Evolutionary conservation across 2,113 vertebrate species (phyloP).

Genomic region (Eleginops maclovinus): DNA sequence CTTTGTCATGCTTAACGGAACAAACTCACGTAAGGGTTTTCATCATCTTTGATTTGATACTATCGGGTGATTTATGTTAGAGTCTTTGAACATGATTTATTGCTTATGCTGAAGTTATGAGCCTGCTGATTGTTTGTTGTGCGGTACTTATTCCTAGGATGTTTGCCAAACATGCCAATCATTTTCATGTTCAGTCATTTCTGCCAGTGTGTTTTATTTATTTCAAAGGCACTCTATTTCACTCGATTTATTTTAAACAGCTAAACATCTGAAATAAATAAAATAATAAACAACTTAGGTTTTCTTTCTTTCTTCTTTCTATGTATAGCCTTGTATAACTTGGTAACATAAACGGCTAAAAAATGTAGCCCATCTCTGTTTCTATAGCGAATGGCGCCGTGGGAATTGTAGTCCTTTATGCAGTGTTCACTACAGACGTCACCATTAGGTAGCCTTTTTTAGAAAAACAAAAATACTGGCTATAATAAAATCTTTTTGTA

Average conservation of each 20-base stretch:
- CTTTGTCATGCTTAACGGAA: background rate
- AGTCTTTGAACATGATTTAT: slow-evolving; percentile 1
- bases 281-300: too few relatives aligned
- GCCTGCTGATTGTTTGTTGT: background rate
- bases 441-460: too few relatives aligned
- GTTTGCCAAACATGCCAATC: slow-evolving; percentile 12
- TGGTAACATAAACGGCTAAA: too few relatives aligned
- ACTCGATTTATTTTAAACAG: background rate
- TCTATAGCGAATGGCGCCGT: too few relatives aligned
- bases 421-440: too few relatives aligned
- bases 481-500: too few relatives aligned
- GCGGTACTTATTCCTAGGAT: background rate
- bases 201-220: background rate
- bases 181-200: background rate
- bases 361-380: too few relatives aligned
- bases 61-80: background rate
- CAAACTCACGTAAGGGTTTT: background rate
- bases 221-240: background rate
- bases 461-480: too few relatives aligned
- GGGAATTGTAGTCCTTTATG: too few relatives aligned
- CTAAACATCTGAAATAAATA: background rate
- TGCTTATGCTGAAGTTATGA: background rate
- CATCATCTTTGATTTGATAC: background rate
- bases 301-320: too few relatives aligned
- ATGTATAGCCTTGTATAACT: too few relatives aligned